phyloP scores from a whole-genome alignment of 2,113 vertebrate species.

The Phyllostomus hastatus region DNA sequence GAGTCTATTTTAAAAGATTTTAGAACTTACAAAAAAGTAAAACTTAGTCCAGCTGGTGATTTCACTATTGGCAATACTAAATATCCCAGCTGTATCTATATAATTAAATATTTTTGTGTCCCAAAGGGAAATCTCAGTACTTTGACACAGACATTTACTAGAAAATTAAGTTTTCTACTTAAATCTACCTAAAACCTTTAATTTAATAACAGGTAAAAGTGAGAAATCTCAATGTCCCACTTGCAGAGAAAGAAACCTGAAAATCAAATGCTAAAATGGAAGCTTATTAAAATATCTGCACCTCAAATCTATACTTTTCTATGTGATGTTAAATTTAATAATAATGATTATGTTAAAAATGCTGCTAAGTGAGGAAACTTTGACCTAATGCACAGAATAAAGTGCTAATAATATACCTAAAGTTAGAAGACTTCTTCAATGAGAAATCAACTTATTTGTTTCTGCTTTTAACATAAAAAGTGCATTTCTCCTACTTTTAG shows the following conservation, averaged over 20 bases:
- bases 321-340: neutral
- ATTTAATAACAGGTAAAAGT: neutral
- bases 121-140: neutral
- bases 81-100: neutral
- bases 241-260: neutral
- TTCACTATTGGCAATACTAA: slow-evolving; percentile 6
- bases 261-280: neutral
- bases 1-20: neutral
- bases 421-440: neutral
- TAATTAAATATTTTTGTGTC: neutral
- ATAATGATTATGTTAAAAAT: neutral
- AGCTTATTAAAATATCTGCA: neutral
- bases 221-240: neutral
- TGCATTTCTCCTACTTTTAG: neutral
- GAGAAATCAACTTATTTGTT: neutral
- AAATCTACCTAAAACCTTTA: neutral
- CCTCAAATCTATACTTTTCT: neutral
- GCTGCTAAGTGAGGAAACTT: neutral
- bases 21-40: slow-evolving; percentile 28
- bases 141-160: neutral
- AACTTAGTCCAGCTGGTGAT: neutral
- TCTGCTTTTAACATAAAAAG: neutral
- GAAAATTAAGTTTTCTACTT: neutral
- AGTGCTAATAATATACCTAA: neutral
- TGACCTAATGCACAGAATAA: neutral